These are phyloP conservation scores for Tachysurus fulvidraco DNA, from an alignment of 2,113 vertebrate genomes.

Conservation along the genomic window DNA sequence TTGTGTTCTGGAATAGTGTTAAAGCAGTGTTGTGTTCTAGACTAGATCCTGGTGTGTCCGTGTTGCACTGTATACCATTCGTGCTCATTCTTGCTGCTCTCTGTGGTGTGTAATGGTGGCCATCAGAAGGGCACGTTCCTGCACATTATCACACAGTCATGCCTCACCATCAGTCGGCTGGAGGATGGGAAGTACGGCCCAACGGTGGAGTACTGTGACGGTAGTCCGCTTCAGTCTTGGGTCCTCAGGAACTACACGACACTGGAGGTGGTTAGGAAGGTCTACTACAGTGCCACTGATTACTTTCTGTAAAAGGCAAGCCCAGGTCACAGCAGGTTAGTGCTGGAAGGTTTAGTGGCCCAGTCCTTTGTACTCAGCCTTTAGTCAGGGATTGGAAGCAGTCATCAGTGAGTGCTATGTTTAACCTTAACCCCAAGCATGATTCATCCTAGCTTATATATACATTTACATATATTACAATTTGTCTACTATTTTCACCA, in stretches of 20 bases:
- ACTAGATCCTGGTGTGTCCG: constrained; percentile 3
- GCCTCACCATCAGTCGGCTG: constrained; percentile 85
- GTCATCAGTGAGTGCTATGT: not conserved
- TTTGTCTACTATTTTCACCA: not conserved
- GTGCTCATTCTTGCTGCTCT: not conserved
- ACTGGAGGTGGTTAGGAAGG: constrained; percentile 81
- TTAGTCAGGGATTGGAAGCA: not conserved
- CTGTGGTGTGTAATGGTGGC: constrained; percentile 35
- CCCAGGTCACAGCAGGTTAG: constrained; percentile 47
- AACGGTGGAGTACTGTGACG: constrained; percentile 84
- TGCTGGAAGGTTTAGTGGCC: constrained; percentile 16
- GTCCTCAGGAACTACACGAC: constrained; percentile 82
- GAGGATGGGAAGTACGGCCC: constrained; percentile 81
- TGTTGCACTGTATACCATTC: not conserved
- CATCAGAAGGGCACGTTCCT: constrained; percentile 86
- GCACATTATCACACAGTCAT: constrained; percentile 90
- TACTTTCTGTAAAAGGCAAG: constrained; percentile 79
- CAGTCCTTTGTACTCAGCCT: not conserved
- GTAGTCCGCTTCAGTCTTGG: constrained; percentile 81
- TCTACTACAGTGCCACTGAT: constrained; percentile 87
- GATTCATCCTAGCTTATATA: not conserved
- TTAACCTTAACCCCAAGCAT: not conserved
- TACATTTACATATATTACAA: not conserved
- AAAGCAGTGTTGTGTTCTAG: not conserved
- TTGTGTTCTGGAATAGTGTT: not conserved